Percentiles rank a stretch among this genome's conserved stretches.
These are phyloP conservation scores for Eunapius fragilis DNA, from an alignment of 37 sponge, comb jelly and placozoan genomes.

Conservation along the genomic window DNA sequence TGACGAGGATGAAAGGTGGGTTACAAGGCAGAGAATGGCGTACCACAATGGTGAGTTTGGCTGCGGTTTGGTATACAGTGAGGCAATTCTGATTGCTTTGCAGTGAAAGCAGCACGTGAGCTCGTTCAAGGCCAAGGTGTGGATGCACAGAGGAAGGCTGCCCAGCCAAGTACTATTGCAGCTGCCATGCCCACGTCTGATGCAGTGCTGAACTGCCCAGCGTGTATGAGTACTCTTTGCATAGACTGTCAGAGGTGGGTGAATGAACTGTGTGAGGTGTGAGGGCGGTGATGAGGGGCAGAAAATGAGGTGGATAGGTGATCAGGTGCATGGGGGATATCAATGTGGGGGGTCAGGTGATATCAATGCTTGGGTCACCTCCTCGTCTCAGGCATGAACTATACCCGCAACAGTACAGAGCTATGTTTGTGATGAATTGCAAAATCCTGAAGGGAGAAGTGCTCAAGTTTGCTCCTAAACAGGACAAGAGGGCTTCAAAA, in stretches of 20 bases:
- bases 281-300: not conserved
- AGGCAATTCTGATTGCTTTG: not conserved
- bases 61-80: not conserved
- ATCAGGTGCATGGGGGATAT: not conserved
- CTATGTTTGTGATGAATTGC: slow-evolving; percentile 97
- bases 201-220: slow-evolving; percentile 89
- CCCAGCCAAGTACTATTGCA: not conserved
- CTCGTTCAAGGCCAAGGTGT: not conserved
- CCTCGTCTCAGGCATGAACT: slow-evolving; percentile 67
- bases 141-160: not conserved
- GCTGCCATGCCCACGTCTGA: slow-evolving; percentile 57
- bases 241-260: slow-evolving; percentile 91
- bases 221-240: slow-evolving; percentile 88
- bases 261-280: not conserved
- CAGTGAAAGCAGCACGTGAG: slow-evolving; percentile 45
- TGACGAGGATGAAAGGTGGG: slow-evolving; percentile 90
- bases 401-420: slow-evolving; percentile 86
- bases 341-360: not conserved
- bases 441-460: slow-evolving; percentile 65
- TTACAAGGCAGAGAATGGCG: slow-evolving; percentile 80
- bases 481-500: slow-evolving; percentile 44
- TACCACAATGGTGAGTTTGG: slow-evolving; percentile 77
- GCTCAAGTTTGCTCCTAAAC: slow-evolving; percentile 67
- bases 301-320: not conserved
- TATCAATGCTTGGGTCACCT: not conserved